A percentile compares a stretch with the other conserved stretches of the same genome.
Evolutionary conservation across 2,113 vertebrate genomes (phyloP).

Genomic region (Zapus hudsonius): DNA sequence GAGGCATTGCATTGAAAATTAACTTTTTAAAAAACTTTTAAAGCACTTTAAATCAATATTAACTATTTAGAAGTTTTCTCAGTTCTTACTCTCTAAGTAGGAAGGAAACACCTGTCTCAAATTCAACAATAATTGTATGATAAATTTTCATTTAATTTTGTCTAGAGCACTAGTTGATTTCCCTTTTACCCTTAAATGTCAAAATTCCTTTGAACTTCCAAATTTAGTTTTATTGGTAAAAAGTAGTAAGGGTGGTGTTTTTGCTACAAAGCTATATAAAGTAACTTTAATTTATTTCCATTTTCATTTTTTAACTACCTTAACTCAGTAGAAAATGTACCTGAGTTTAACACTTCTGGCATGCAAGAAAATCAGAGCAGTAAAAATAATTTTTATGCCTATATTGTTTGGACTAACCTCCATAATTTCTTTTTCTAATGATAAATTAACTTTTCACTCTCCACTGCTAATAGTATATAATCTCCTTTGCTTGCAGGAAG

Average conservation of each 20-base stretch:
- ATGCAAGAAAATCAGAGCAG: slow-evolving; percentile 65
- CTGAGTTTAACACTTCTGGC: slow-evolving; percentile 74
- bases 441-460: not conserved
- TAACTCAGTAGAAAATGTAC: slow-evolving; percentile 75
- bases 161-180: slow-evolving; percentile 77
- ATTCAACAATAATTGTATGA: slow-evolving; percentile 75
- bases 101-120: slow-evolving; percentile 67
- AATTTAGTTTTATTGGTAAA: slow-evolving; percentile 81
- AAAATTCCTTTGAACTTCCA: slow-evolving; percentile 79
- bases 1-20: not conserved
- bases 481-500: not conserved
- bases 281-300: slow-evolving; percentile 59
- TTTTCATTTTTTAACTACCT: slow-evolving; percentile 65
- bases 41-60: slow-evolving; percentile 47
- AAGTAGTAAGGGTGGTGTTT: slow-evolving; percentile 65
- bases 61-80: slow-evolving; percentile 62
- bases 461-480: not conserved
- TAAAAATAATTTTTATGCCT: slow-evolving; percentile 59
- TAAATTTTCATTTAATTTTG: slow-evolving; percentile 79
- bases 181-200: slow-evolving; percentile 60
- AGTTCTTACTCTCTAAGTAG: slow-evolving; percentile 31
- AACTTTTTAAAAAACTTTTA: slow-evolving; percentile 44
- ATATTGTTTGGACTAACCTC: not conserved
- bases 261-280: slow-evolving; percentile 69
- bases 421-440: not conserved